These are phyloP conservation scores for Ammodytes marinus DNA, from an alignment of 2,113 vertebrate genomes.

Conservation along the genomic window DNA sequence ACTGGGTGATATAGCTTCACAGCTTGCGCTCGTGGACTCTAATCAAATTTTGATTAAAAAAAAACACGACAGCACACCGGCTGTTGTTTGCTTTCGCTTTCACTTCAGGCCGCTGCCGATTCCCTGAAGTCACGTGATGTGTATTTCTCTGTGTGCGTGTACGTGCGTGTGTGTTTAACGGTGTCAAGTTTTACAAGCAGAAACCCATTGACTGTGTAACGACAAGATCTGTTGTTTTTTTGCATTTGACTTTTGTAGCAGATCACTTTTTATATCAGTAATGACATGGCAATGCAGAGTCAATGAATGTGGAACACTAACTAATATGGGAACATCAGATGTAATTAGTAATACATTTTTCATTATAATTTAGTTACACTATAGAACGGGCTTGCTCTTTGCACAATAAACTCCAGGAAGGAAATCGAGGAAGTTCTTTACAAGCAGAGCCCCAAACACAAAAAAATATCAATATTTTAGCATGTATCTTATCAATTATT, in stretches of 20 bases:
- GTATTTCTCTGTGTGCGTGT: rapidly evolving
- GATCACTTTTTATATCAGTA: neutral
- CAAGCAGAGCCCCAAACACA: neutral
- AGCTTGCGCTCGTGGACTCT: no score
- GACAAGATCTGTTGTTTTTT: neutral
- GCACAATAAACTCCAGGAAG: no score
- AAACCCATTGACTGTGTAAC: neutral
- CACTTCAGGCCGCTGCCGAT: neutral
- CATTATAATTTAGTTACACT: neutral
- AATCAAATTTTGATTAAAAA: no score
- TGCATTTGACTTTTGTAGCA: neutral
- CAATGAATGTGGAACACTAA: conserved; percentile 1
- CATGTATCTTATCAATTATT: neutral
- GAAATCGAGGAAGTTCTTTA: no score
- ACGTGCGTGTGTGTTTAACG: neutral
- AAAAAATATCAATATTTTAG: neutral
- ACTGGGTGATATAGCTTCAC: no score
- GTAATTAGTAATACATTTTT: no score
- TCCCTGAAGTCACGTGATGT: conserved; percentile 77
- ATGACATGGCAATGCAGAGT: neutral
- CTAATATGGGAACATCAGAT: neutral
- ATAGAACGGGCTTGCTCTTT: no score
- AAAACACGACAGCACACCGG: no score
- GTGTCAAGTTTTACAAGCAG: neutral
- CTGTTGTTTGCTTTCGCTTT: conserved; percentile 20